phyloP scores from a whole-genome alignment of 2,888 invertebrate genomes.

The Isoperla grammatica region DNA sequence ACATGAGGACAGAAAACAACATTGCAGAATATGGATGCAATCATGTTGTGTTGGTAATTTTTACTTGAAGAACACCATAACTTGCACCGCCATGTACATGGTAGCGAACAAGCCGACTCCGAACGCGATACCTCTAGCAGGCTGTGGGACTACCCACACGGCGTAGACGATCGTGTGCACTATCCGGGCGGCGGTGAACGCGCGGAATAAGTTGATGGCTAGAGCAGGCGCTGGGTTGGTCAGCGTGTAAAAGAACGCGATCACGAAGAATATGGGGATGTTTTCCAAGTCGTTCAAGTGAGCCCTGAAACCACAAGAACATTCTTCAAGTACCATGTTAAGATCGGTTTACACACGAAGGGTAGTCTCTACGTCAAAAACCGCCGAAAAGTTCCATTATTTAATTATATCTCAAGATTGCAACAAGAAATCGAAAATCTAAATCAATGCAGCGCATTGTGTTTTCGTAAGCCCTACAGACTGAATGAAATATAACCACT shows the following conservation, averaged over 20 bases:
- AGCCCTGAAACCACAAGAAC: conserved; percentile 47
- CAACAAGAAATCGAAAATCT: no score
- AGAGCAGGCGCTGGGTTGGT: conserved; percentile 50
- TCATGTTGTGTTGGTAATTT: no score
- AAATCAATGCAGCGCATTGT: no score
- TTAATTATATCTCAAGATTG: no score
- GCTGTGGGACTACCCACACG: conserved; percentile 55
- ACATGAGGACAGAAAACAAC: no score
- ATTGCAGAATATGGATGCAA: no score
- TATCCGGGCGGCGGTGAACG: conserved; percentile 52
- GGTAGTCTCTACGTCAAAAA: no score
- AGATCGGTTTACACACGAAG: no score
- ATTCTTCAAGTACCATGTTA: neutral
- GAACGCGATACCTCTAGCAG: conserved; percentile 48
- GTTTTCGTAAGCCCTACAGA: no score
- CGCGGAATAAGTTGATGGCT: conserved; percentile 52
- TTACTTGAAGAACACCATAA: conserved; percentile 9
- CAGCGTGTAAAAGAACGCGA: conserved; percentile 55
- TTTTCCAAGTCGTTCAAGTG: conserved; percentile 69
- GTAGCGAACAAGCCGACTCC: conserved; percentile 44
- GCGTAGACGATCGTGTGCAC: conserved; percentile 62
- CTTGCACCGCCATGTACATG: conserved; percentile 47
- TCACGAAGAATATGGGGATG: conserved; percentile 58
- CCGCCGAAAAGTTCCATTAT: no score
- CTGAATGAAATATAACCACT: no score